Base-by-base conservation (phyloP, 1,140 invertebrate genomes). In the Diorhabda elongata region DNA sequence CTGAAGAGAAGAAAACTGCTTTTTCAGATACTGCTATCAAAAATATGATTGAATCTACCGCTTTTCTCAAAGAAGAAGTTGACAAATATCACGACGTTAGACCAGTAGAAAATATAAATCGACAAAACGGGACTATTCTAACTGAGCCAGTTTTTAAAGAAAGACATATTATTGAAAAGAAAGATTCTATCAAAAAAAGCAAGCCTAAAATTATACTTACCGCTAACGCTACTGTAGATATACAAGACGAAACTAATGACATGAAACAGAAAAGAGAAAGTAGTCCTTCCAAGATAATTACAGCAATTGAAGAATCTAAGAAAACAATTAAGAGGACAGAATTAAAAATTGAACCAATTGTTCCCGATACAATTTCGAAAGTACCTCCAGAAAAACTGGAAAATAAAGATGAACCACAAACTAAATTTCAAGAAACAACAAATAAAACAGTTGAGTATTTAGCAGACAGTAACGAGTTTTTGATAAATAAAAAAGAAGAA, bases 11-110 rank as follows among this genome's bases (percentile, higher is more conserved):
- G 42, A 69, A 47, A 41, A 47, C 43, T 57, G 45, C 9, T 43
- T 62, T 72, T 42, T 70, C 68, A 26, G 64, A 73, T 42, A 47
- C n/a, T 9, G 44, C 45, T 11, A 66, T 68, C 8, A 57, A 66
- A 59, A 58, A 44, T 47, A 70, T 73, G 45, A 68, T 68, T 42
- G 61, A 68, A 44, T 68, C 69, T 45, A 64, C 66, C 8, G 63
- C 58, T 45, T 74, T 74, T 59, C 62, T 76, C 7, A 70, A 58
- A 1, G 58, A 69, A 57, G 75, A 76, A 69, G 52, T 76, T 64
- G 47, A 69, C 11, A 71, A 70, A 44, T 75, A 73, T 66, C 64
- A 76, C 45, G 72, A 76, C 68, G 71, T 71, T 6, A 61, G 65
- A 58, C 52, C 58, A 11, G 47, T n/a, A 8, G 47, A 52, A 4